Percentiles rank a stretch among this genome's conserved stretches.
Conservation (phyloP, 2,113 vertebrate species). For the Grantiella picta region DNA sequence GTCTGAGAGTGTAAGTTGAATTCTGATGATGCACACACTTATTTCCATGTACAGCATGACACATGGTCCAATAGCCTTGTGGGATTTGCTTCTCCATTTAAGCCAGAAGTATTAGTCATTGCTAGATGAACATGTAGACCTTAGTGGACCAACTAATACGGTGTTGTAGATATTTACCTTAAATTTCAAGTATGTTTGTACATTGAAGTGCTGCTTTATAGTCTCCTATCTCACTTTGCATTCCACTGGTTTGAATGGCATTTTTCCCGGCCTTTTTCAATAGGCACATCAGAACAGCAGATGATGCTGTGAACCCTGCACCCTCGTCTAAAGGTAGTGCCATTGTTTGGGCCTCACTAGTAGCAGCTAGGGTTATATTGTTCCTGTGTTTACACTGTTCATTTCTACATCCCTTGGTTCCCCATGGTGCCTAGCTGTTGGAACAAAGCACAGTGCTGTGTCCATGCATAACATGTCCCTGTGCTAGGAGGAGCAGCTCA, state of each 20-base stretch:
- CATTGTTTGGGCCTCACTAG: not conserved
- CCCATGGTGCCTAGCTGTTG: not conserved
- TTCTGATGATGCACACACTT: not conserved
- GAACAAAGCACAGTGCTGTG: constrained; percentile 17
- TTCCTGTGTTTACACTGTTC: not conserved
- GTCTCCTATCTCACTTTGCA: not conserved
- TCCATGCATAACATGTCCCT: not conserved
- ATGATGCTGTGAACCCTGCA: not conserved
- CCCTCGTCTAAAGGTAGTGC: not conserved
- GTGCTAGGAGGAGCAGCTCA: constrained; percentile 42
- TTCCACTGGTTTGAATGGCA: not conserved
- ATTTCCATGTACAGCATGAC: not conserved
- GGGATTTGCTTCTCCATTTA: not conserved
- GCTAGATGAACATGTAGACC: not conserved
- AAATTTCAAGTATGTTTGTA: not conserved
- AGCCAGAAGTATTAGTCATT: not conserved
- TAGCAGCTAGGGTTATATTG: not conserved
- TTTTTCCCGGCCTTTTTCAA: not conserved
- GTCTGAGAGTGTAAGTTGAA: not conserved
- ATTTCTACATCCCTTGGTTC: not conserved
- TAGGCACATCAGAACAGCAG: not conserved
- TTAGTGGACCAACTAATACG: not conserved
- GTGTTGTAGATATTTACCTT: not conserved
- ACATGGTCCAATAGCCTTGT: not conserved
- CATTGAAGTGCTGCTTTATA: not conserved